Base-by-base conservation (phyloP, 2,113 vertebrate species). In the Equus przewalskii region DNA sequence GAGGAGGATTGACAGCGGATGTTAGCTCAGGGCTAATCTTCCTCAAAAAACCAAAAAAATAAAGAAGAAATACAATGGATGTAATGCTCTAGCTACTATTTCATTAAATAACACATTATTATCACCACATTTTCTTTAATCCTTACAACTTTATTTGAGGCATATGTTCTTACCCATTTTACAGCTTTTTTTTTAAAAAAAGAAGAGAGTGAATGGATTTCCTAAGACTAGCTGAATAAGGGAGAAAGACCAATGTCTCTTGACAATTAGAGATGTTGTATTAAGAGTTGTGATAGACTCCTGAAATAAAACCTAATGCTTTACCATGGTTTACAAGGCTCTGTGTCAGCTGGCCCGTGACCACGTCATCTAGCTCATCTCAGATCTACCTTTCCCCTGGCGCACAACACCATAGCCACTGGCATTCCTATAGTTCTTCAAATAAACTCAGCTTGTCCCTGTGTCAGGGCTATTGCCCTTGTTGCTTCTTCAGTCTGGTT, bases 401-500 rank as follows among this genome's bases (percentile, higher is more conserved):
- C 5, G 79, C 21, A 36, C 16, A 73, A 6, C 18, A 41, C 15
- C 24, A 0, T 7, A 72, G 26, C 4, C 41, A 65, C 41, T 10
- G 5, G 3, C 12, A 5, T 76, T 54, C 58, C 54, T 76, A 5
- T 4, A 33, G 2, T 49, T 91, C 69, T 67, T 69, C 5, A n/a
- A 16, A 78, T 15, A 54, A 86, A 4, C 21, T 26, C 54, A 46
- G 12, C 6, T 28, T 11, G 5, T 78, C 28, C 49, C 70, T 14
- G 24, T 0, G 0, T 36, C 18, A 26, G 21, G 2, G 15, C 1
- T 54, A 49, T 12, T 18, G 11, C 19, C 65, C 28, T 46, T 51
- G 24, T 15, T 49, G 21, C 14, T 54, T 54, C 54, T 44, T 73
- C 46, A 46, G 33, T 7, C 6, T 64, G 24, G 26, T 24, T 83